Percentiles rank a stretch among this genome's conserved stretches.
Evolutionary conservation across 92 coral and sea anemone genomes (phyloP).

Genomic region (Montipora capitata): DNA sequence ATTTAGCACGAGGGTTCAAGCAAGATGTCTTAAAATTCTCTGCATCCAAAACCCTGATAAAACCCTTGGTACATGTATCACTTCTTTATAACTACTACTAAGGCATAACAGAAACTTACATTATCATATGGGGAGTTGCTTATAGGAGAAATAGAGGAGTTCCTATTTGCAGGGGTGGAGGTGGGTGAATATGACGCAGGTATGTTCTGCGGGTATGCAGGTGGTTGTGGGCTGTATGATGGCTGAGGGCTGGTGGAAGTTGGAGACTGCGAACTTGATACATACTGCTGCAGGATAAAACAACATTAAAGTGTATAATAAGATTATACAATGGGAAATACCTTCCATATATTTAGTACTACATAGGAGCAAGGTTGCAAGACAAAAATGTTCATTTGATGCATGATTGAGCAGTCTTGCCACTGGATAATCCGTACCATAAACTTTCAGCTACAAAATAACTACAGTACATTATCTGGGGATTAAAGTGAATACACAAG

Average conservation of each 20-base stretch:
- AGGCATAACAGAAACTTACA: conserved; percentile 41
- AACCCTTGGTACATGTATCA: too few relatives aligned
- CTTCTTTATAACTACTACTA: too few relatives aligned
- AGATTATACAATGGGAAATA: too few relatives aligned
- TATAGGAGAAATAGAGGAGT: conserved; percentile 57
- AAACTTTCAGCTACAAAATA: neutral
- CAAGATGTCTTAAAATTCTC: too few relatives aligned
- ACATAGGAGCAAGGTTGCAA: neutral
- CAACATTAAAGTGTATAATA: neutral
- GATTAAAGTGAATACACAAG: neutral
- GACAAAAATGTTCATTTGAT: neutral
- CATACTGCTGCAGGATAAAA: neutral
- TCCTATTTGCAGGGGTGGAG: conserved; percentile 42
- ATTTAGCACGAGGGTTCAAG: too few relatives aligned
- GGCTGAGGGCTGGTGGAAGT: conserved; percentile 81
- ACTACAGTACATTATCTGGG: neutral
- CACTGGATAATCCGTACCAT: neutral
- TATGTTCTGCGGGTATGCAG: conserved; percentile 81
- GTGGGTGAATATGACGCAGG: conserved; percentile 58
- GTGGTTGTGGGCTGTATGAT: conserved; percentile 72
- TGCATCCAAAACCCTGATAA: too few relatives aligned
- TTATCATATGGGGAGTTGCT: conserved; percentile 62
- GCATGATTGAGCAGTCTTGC: neutral
- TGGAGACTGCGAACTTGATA: conserved; percentile 40
- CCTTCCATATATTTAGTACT: too few relatives aligned